A percentile compares a stretch with the other conserved stretches of the same genome.
Evolutionary conservation across 2,888 invertebrate genomes (phyloP).

Genomic region (Keiferia lycopersicella): DNA sequence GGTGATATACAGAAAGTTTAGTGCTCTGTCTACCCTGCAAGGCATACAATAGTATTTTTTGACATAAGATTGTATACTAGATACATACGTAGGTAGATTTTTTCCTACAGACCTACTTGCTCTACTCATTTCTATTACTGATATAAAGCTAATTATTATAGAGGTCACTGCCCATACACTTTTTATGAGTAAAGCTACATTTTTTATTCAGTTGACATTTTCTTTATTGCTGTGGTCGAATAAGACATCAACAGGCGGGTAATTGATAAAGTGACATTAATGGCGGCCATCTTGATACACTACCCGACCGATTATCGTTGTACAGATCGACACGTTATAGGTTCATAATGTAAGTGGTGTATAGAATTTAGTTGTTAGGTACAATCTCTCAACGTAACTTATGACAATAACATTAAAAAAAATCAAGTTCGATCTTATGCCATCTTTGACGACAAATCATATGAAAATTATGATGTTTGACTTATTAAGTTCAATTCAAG

Average conservation of each 20-base stretch:
- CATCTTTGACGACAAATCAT: too few relatives aligned
- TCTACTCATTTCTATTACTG: neutral
- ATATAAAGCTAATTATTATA: conserved; percentile 1
- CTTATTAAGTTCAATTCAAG: too few relatives aligned
- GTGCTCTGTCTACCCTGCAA: too few relatives aligned
- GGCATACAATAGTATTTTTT: too few relatives aligned
- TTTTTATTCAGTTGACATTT: neutral
- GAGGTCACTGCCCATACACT: neutral
- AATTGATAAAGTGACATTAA: conserved; percentile 22
- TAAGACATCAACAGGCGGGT: conserved; percentile 16
- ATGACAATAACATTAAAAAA: too few relatives aligned
- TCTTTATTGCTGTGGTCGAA: neutral
- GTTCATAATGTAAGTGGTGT: neutral
- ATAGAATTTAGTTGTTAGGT: neutral
- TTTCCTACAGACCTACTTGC: neutral
- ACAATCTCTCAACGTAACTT: too few relatives aligned
- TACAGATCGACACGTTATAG: conserved; percentile 27
- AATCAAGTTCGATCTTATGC: too few relatives aligned
- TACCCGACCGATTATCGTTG: conserved; percentile 14
- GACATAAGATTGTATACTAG: too few relatives aligned
- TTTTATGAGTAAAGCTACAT: neutral
- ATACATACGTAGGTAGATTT: too few relatives aligned
- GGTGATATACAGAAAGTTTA: too few relatives aligned
- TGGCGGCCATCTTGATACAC: conserved; percentile 13
- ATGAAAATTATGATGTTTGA: too few relatives aligned